Evolutionary conservation across 92 coral and sea anemone species (phyloP).

Genomic region (Anthopleura xanthogrammica): DNA sequence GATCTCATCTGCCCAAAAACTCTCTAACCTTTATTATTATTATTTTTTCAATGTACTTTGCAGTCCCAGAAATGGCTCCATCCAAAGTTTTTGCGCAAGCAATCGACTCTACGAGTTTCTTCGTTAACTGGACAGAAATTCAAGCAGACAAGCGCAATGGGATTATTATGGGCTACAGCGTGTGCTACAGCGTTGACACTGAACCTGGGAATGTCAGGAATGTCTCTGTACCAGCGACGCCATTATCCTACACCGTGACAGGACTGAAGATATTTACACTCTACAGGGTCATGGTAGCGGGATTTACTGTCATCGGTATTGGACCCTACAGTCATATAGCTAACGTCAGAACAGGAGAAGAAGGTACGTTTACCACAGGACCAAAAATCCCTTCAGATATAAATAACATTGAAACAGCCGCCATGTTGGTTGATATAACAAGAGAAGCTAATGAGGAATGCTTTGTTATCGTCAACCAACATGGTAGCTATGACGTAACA

Average conservation of each 20-base stretch:
- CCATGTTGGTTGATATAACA: too few relatives aligned
- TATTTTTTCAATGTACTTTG: not conserved
- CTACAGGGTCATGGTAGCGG: not conserved
- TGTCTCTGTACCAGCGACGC: not conserved
- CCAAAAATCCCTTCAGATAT: too few relatives aligned
- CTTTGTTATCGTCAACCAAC: too few relatives aligned
- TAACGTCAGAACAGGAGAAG: conserved; percentile 23
- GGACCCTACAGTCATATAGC: conserved; percentile 5
- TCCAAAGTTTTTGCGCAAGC: conserved; percentile 36
- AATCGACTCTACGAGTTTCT: conserved; percentile 61
- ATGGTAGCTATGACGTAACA: too few relatives aligned
- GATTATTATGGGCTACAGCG: conserved; percentile 21
- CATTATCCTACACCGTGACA: not conserved
- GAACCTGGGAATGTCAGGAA: not conserved
- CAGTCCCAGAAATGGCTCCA: conserved; percentile 75
- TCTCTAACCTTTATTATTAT: not conserved
- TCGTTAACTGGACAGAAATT: conserved; percentile 64
- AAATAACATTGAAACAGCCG: too few relatives aligned
- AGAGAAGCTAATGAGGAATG: too few relatives aligned
- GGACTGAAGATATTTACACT: conserved; percentile 12
- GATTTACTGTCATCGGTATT: not conserved
- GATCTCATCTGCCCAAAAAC: not conserved
- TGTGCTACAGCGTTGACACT: not conserved
- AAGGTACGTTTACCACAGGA: conserved; percentile 24
- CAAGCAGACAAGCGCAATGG: conserved; percentile 41